These are phyloP conservation scores for Danio choprae DNA, from an alignment of 2,797 vertebrate species.

Conservation along the genomic window DNA sequence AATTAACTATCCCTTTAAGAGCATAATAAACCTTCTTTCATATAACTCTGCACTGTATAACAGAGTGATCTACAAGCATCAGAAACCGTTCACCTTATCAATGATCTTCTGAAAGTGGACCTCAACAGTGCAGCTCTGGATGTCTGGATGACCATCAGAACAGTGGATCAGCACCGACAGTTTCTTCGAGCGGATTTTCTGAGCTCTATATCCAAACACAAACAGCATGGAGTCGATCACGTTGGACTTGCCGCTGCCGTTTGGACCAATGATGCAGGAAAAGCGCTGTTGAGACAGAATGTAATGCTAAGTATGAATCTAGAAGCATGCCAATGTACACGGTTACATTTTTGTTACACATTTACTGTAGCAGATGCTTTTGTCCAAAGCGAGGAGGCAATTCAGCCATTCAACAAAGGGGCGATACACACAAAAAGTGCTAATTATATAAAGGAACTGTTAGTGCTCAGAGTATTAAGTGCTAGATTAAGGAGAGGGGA, in stretches of 20 bases:
- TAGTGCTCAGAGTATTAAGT: no score
- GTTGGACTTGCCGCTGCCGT: constrained; percentile 98
- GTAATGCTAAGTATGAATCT: background rate
- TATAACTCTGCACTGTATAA: no score
- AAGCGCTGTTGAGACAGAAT: constrained; percentile 83
- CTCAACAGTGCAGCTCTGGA: constrained; percentile 95
- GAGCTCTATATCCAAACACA: constrained; percentile 98
- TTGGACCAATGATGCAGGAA: constrained; percentile 98
- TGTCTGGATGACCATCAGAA: constrained; percentile 89
- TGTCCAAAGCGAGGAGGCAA: no score
- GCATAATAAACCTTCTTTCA: no score
- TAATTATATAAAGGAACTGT: no score
- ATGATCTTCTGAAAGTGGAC: constrained; percentile 98
- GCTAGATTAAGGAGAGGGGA: no score
- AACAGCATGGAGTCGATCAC: constrained; percentile 99
- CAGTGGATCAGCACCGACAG: constrained; percentile 96
- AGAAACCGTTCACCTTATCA: constrained; percentile 87
- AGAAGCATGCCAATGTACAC: background rate
- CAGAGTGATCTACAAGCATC: no score
- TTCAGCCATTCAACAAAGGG: no score
- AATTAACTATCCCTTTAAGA: no score
- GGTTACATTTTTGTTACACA: no score
- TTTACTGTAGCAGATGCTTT: no score
- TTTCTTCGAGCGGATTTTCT: constrained; percentile 99
- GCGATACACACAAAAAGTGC: no score